Conservation (phyloP, 1,140 invertebrate genomes). For the Drosophila serrata region DNA sequence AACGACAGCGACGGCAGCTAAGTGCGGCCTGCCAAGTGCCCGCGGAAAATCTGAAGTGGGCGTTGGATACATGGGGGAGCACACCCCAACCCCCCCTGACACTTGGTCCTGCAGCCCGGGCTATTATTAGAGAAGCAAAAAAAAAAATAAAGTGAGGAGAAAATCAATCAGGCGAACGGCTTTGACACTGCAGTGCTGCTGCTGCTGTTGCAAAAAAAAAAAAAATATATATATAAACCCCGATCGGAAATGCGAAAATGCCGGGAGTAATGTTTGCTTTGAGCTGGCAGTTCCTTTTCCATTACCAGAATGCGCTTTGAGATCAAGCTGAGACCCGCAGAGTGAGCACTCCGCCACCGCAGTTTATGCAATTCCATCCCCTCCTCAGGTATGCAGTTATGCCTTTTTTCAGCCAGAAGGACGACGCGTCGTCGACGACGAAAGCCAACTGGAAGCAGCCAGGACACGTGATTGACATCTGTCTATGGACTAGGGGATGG, state of each 20-base stretch:
- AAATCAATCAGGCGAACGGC: constrained; percentile 69
- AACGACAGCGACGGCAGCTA: constrained; percentile 57
- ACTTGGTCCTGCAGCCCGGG: neutral
- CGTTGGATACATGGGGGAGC: neutral
- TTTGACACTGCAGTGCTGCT: constrained; percentile 45
- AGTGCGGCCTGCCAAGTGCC: constrained; percentile 69
- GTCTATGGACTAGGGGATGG: constrained; percentile 54
- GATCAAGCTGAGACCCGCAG: constrained; percentile 20
- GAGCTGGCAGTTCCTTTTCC: constrained; percentile 42
- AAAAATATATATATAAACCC: constrained; percentile 7
- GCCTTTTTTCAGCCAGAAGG: constrained; percentile 17
- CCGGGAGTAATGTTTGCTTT: constrained; percentile 37
- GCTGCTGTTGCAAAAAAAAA: constrained; percentile 5
- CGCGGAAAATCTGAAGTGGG: constrained; percentile 56
- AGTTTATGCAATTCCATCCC: constrained; percentile 22
- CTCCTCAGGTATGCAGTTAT: constrained; percentile 16
- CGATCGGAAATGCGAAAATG: constrained; percentile 41
- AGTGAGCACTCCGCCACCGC: constrained; percentile 30
- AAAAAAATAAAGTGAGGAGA: constrained; percentile 28
- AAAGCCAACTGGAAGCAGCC: constrained; percentile 15
- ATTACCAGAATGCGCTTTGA: constrained; percentile 41
- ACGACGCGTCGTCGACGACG: constrained; percentile 1
- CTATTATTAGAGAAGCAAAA: constrained; percentile 60
- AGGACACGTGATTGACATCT: constrained; percentile 68
- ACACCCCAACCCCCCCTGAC: neutral